Percentiles rank a stretch among this genome's conserved stretches.
phyloP scores from a whole-genome alignment of 2,113 vertebrate genomes.

The Excalfactoria chinensis region DNA sequence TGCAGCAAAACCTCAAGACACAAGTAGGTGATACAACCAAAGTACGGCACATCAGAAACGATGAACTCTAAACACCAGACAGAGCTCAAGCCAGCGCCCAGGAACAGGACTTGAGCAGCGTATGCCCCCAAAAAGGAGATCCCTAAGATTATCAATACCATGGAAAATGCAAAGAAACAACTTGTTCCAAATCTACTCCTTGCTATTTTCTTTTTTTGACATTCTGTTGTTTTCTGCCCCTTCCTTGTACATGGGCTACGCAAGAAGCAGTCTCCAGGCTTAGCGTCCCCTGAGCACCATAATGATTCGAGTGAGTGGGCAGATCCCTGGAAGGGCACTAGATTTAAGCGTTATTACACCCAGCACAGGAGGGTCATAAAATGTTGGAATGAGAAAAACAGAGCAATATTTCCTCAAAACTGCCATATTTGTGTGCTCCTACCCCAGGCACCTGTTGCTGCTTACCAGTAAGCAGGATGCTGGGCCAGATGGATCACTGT shows the following conservation, averaged over 20 bases:
- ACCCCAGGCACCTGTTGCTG: conserved; percentile 19
- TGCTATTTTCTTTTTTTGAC: neutral
- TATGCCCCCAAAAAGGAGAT: neutral
- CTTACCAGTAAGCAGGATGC: neutral
- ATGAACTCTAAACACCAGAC: neutral
- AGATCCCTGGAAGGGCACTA: neutral
- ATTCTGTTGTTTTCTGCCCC: neutral
- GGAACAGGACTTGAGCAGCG: neutral
- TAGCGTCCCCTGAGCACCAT: rapidly evolving
- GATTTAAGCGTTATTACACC: neutral
- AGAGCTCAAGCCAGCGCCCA: neutral
- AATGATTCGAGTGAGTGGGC: neutral
- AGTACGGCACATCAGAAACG: neutral
- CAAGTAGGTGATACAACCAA: conserved; percentile 33
- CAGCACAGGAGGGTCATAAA: neutral
- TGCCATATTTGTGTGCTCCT: neutral
- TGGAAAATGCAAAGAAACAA: neutral
- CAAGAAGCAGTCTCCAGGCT: rapidly evolving
- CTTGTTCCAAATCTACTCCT: neutral
- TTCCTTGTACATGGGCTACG: rapidly evolving
- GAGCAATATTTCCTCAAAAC: neutral
- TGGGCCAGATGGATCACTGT: conserved; percentile 7
- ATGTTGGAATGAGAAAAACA: neutral
- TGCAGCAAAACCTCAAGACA: conserved; percentile 43
- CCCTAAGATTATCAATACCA: neutral